Base-by-base conservation (phyloP, 2,888 invertebrate species). In the Drosophila multiciliata region DNA sequence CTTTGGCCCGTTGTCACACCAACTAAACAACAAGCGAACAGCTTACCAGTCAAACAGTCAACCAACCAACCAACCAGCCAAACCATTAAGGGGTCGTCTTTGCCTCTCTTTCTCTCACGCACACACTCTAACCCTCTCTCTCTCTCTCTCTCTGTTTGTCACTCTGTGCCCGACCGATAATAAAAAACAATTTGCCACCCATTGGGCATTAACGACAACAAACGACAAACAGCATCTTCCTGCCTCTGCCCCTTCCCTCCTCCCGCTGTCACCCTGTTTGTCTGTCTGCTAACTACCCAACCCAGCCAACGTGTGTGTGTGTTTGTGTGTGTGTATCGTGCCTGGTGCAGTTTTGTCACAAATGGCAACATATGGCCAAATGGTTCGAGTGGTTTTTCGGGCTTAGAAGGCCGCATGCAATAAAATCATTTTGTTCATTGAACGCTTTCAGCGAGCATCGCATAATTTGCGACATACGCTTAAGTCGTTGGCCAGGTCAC, bases 131-230 rank as follows among this genome's bases (percentile, higher is more conserved):
- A 29, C 29, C 29, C 20, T 7, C 7, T 32, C n/a, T 3, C 4
- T 23, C 35, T 15, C 20, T 12, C 73, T 48, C 57, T 53, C 64
- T 58, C 74, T 59, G 66, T 55, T 11, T 26, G 7, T n/a, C 59
- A 49, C 49, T 52, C 63, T 57, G 67, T 49, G 72, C 49, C 71
- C 65, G 70, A 35, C 62, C 78, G 80, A 87, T 87, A 90, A 91
- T 91, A 91, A 91, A 91, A 91, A 91, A 91, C 91, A 91, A 91
- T 91, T 91, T 91, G 90, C 91, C 91, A 91, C 89, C 91, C 91
- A 89, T 91, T 90, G 88, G 83, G 90, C 84, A 89, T 89, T 90
- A 81, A 85, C 86, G 78, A 87, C 83, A 85, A 89, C 89, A 89
- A 87, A 81, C 87, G 87, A 82, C 87, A 78, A 45, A 75, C 78